Conservation (phyloP, 2,888 invertebrate species). For the Polydrusus cervinus region DNA sequence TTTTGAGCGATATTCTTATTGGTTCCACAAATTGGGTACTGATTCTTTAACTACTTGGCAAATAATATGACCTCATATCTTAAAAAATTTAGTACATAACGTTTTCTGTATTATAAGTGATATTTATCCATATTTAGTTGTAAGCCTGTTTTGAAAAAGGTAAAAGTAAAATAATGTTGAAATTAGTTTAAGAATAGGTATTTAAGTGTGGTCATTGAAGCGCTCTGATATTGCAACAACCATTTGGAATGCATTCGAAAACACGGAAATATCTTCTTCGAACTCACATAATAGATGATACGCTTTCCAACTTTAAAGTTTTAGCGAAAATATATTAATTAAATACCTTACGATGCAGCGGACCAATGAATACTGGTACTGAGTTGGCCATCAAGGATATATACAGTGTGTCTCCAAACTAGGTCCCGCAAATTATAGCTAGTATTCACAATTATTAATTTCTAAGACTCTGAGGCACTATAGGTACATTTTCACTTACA, state of each 20-base stretch:
- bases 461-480: too few relatives aligned
- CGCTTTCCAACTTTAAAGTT: constrained; percentile 68
- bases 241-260: constrained; percentile 60
- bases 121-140: neutral
- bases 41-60: constrained; percentile 23
- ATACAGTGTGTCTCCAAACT: neutral
- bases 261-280: constrained; percentile 65
- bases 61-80: neutral
- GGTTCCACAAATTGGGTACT: constrained; percentile 23
- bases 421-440: neutral
- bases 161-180: constrained; percentile 24
- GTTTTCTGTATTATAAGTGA: too few relatives aligned
- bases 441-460: too few relatives aligned
- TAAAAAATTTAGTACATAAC: neutral
- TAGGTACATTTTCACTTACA: too few relatives aligned
- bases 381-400: constrained; percentile 23
- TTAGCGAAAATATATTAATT: constrained; percentile 61
- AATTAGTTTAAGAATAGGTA: constrained; percentile 25
- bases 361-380: constrained; percentile 52
- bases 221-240: constrained; percentile 37
- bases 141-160: neutral
- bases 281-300: constrained; percentile 62
- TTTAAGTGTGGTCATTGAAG: constrained; percentile 39
- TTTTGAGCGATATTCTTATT: constrained; percentile 25
- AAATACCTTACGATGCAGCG: constrained; percentile 50